phyloP scores from a whole-genome alignment of 2,797 vertebrate species.

The Chelonia mydas region DNA sequence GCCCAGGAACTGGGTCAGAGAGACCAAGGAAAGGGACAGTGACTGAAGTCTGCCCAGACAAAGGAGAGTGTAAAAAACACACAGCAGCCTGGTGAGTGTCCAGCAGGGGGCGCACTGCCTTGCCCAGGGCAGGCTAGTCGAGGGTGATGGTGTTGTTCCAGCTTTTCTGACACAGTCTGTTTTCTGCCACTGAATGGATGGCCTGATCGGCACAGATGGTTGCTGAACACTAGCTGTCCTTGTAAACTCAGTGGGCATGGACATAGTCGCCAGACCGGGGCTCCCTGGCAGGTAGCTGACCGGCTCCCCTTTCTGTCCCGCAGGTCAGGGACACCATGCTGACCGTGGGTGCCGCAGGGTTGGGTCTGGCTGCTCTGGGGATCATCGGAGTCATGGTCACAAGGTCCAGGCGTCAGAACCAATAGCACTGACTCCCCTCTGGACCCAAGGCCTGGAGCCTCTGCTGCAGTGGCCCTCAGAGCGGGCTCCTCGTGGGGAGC shows the following conservation, averaged over 20 bases:
- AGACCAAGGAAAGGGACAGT: background rate
- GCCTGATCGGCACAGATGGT: background rate
- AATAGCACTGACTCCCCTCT: background rate
- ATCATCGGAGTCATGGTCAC: background rate
- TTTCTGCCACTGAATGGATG: background rate
- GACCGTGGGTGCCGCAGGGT: background rate
- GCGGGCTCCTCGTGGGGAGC: background rate
- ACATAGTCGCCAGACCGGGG: background rate
- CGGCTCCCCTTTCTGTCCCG: background rate
- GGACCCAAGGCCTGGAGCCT: background rate
- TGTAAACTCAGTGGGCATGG: background rate
- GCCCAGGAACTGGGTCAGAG: too few species aligned
- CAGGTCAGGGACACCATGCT: slow-evolving; percentile 1
- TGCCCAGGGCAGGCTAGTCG: background rate
- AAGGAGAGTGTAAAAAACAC: background rate
- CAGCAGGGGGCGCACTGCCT: background rate
- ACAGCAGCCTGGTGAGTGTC: background rate
- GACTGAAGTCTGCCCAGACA: background rate
- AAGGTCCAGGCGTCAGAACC: background rate
- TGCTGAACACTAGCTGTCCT: too few species aligned
- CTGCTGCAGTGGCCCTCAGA: background rate
- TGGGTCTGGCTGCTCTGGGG: background rate
- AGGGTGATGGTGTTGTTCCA: background rate
- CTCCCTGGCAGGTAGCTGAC: background rate
- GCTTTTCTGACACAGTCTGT: background rate